Conservation (phyloP, 2,113 vertebrate species). For the Theropithecus gelada region DNA sequence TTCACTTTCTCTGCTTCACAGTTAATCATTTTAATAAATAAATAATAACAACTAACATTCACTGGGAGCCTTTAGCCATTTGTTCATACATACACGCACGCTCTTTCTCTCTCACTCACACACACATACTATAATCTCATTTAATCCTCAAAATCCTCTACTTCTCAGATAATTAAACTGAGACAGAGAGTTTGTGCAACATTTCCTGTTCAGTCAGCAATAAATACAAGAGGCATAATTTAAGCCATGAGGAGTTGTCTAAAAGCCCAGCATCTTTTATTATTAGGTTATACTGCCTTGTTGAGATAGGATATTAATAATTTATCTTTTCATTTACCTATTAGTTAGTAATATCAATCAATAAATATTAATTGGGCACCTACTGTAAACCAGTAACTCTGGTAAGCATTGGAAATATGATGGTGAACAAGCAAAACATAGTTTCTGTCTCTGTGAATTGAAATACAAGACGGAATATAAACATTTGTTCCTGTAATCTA, state of each 20-base stretch:
- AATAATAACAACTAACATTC: not conserved
- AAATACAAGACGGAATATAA: not conserved
- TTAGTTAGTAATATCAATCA: not conserved
- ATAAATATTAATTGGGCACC: not conserved
- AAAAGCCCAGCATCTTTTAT: not conserved
- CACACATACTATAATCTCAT: not conserved
- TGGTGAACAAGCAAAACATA: not conserved
- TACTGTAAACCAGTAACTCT: not conserved
- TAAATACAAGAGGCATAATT: not conserved
- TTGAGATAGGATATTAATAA: not conserved
- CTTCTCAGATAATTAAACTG: not conserved
- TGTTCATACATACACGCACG: no score
- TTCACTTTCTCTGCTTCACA: not conserved
- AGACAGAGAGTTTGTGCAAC: not conserved
- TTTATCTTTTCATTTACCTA: not conserved
- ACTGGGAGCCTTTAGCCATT: not conserved
- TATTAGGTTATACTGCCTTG: not conserved
- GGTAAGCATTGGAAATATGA: not conserved
- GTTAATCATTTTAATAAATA: constrained; percentile 11
- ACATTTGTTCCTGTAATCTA: not conserved
- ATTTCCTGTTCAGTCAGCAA: not conserved
- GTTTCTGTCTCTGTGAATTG: not conserved
- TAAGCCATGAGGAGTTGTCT: not conserved
- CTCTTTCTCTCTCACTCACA: not conserved
- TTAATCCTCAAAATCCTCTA: not conserved